phyloP scores from a whole-genome alignment of 2,797 vertebrate species.

The Lacerta bilineata region DNA sequence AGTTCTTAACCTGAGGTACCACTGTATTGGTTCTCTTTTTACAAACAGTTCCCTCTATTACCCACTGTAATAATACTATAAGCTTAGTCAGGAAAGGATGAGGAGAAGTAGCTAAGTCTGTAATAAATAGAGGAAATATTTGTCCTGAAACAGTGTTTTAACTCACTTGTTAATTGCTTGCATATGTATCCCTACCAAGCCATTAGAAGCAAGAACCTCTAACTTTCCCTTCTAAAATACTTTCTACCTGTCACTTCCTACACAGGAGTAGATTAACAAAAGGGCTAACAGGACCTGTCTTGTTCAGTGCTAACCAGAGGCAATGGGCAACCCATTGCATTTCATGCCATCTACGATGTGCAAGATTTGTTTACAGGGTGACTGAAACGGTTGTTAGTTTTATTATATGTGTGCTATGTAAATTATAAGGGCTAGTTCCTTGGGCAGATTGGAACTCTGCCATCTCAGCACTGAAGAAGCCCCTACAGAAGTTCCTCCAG shows the following conservation, averaged over 20 bases:
- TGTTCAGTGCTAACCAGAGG: neutral
- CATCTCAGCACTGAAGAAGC: neutral
- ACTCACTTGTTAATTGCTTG: neutral
- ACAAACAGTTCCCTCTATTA: neutral
- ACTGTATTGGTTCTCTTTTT: neutral
- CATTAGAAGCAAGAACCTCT: neutral
- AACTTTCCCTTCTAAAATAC: neutral
- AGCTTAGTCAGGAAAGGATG: slow-evolving; percentile 3
- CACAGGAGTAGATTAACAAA: neutral
- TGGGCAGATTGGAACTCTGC: neutral
- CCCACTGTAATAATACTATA: neutral
- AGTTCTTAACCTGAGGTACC: no score
- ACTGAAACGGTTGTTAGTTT: neutral
- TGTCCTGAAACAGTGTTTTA: neutral
- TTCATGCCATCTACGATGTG: neutral
- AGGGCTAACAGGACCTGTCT: neutral
- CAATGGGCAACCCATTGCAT: neutral
- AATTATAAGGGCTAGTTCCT: neutral
- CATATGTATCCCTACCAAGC: neutral
- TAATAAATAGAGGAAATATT: neutral
- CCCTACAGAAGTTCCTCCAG: neutral
- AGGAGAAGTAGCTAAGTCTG: neutral
- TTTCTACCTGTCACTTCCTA: neutral
- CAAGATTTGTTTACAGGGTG: neutral
- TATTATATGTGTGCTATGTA: neutral